Base-by-base conservation (phyloP, 2,888 invertebrate species). In the Dioctria linearis region DNA sequence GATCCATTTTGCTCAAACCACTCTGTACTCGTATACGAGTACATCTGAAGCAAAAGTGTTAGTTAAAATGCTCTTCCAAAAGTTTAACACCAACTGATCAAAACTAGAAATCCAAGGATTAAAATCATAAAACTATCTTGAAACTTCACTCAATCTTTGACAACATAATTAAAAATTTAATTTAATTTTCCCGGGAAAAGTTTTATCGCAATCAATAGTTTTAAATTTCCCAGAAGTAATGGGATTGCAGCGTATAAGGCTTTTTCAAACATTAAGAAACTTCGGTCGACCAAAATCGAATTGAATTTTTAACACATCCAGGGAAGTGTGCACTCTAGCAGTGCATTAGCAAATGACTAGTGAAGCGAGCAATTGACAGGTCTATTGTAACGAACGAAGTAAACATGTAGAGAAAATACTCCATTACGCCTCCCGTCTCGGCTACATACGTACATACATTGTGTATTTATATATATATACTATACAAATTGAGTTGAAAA, bases 401-500 rank as follows among this genome's bases (percentile, higher is more conserved):
- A 25, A 25, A 25, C 25, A 25, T 25, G 25, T 25, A 25, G 25
- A 25, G 25, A 25, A 25, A 25, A 25, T 25, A 25, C 25, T 25
- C 25, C 25, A 25, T 25, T 25, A 25, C n/a, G n/a, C 65, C n/a
- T 25, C 42, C n/a, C n/a, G n/a, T n/a, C n/a, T n/a, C n/a, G n/a
- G n/a, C n/a, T n/a, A n/a, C n/a, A n/a, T n/a, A n/a, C 43, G 67
- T 67, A 46, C 5, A 6, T 46, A 46, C 49, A 6, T 2, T 46
- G 49, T 46, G 49, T 9, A 46, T 5, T 6, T 46, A 46, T 6
- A 46, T 5, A 46, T 8, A 13, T n/a, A 9, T 59, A 59, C 59
- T 59, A 5, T 9, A 46, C 5, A 46, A 9, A 46, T 6, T 46
- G 9, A 46, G 49, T 46, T 6, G 49, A 59, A 85, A 84, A 37